These are phyloP conservation scores for Caerostris extrusa DNA, from an alignment of 1,140 invertebrate species.

Conservation along the genomic window DNA sequence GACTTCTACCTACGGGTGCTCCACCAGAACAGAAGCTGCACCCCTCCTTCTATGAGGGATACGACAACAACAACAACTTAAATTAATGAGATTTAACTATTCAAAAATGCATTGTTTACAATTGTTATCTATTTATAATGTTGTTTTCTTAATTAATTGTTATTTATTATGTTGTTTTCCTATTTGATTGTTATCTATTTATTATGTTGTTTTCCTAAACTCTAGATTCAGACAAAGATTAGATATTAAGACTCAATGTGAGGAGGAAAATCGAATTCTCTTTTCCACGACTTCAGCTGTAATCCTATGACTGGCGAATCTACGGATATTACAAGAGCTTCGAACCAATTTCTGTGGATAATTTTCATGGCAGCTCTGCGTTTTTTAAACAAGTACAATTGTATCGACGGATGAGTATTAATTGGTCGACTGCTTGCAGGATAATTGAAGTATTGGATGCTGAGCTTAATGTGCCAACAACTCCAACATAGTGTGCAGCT, in stretches of 20 bases:
- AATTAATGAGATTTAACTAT: too few species aligned
- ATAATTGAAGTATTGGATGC: slow-evolving; percentile 92
- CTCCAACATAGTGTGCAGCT: slow-evolving; percentile 89
- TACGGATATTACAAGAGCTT: slow-evolving; percentile 93
- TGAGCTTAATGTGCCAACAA: slow-evolving; percentile 92
- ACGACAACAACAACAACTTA: too few species aligned
- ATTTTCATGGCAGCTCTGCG: slow-evolving; percentile 86
- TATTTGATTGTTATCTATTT: too few species aligned
- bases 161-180: too few species aligned
- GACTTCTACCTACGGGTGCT: too few species aligned
- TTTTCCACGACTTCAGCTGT: slow-evolving; percentile 89
- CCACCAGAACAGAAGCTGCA: too few species aligned
- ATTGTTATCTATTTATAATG: too few species aligned
- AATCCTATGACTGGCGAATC: slow-evolving; percentile 93
- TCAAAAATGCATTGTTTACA: too few species aligned
- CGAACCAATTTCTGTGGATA: slow-evolving; percentile 91
- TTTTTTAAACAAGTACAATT: slow-evolving; percentile 93
- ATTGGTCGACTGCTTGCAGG: slow-evolving; percentile 86
- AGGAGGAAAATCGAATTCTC: slow-evolving; percentile 90
- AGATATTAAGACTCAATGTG: slow-evolving; percentile 89
- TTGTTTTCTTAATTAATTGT: too few species aligned
- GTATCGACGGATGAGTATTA: slow-evolving; percentile 92
- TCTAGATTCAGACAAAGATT: too few species aligned
- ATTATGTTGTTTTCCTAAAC: too few species aligned
- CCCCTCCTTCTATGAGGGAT: too few species aligned